Conservation (phyloP, 2,888 invertebrate genomes). For the Habroteleia sp. region DNA sequence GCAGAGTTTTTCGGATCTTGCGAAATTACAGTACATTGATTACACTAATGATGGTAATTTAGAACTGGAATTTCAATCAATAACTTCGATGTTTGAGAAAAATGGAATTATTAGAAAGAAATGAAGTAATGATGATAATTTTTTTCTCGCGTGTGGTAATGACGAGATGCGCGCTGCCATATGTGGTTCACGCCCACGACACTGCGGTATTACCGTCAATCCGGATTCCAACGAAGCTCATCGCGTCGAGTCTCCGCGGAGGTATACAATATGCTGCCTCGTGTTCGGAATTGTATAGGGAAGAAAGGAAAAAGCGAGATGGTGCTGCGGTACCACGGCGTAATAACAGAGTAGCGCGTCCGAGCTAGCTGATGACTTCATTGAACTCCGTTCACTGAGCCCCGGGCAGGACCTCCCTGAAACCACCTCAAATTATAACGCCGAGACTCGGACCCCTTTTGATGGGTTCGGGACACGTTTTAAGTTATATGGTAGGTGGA, state of each 20-base stretch:
- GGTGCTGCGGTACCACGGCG: constrained; percentile 80
- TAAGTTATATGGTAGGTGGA: constrained; percentile 66
- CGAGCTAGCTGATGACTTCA: constrained; percentile 81
- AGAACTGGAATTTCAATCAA: constrained; percentile 46
- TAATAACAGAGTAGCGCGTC: constrained; percentile 79
- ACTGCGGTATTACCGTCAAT: constrained; percentile 57
- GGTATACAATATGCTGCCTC: constrained; percentile 50
- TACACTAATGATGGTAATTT: constrained; percentile 49
- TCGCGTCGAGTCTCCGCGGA: constrained; percentile 41
- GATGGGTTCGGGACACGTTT: constrained; percentile 74
- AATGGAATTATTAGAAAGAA: constrained; percentile 44
- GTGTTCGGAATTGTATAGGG: constrained; percentile 56
- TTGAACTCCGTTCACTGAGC: constrained; percentile 75
- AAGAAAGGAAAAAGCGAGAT: constrained; percentile 67
- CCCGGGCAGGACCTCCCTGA: constrained; percentile 80
- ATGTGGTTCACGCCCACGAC: constrained; percentile 52
- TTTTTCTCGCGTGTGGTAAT: constrained; percentile 55
- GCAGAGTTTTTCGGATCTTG: constrained; percentile 11
- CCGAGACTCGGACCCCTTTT: constrained; percentile 74
- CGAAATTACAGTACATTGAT: constrained; percentile 32
- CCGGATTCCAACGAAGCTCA: constrained; percentile 56
- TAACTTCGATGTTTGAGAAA: constrained; percentile 41
- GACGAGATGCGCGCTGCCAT: constrained; percentile 43
- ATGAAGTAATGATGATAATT: constrained; percentile 49
- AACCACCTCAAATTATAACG: constrained; percentile 81